Percentiles rank a stretch among this genome's conserved stretches.
These are phyloP conservation scores for Ophioninae sp. DNA, from an alignment of 2,888 invertebrate species.

Conservation along the genomic window DNA sequence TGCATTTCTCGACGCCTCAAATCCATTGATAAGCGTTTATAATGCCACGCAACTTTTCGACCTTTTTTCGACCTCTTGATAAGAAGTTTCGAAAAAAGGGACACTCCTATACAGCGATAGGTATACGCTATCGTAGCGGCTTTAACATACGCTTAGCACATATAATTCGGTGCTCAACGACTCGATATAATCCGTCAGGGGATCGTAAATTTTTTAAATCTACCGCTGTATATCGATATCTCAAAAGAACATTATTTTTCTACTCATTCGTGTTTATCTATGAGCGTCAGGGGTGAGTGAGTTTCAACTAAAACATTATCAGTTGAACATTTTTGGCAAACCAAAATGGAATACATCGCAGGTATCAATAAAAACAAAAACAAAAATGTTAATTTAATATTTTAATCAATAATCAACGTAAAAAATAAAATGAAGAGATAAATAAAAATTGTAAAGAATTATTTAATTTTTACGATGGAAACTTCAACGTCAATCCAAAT, in stretches of 20 bases:
- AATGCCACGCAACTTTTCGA: constrained; percentile 27
- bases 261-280: not conserved
- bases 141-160: not conserved
- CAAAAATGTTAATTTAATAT: no score
- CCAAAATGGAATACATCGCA: no score
- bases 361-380: no score
- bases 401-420: no score
- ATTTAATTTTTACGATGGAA: no score
- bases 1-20: constrained; percentile 20
- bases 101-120: not conserved
- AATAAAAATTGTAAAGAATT: no score
- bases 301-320: not conserved
- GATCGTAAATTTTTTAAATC: constrained; percentile 2
- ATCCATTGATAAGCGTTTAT: constrained; percentile 50
- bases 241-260: not conserved
- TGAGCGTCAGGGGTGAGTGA: not conserved
- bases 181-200: not conserved
- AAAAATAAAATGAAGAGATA: no score
- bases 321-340: no score
- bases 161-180: not conserved
- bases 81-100: not conserved
- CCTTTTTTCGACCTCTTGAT: constrained; percentile 18
- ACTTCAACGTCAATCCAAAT: not conserved
- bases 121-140: not conserved
- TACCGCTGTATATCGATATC: not conserved